phyloP scores from a whole-genome alignment of 2,888 invertebrate species.

The Capitulum mitella region DNA sequence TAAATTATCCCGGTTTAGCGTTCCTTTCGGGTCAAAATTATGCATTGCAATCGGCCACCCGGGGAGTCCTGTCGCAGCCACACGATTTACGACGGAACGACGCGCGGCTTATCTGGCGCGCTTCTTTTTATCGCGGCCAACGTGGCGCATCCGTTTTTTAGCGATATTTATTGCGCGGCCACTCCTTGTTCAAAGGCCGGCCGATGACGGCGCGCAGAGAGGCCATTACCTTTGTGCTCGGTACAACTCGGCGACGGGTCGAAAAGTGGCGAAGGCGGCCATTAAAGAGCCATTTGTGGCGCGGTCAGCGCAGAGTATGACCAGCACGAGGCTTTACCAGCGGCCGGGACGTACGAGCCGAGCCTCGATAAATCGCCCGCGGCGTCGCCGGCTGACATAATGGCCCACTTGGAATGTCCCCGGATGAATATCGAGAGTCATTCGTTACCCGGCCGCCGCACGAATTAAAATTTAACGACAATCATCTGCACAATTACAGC shows the following conservation, averaged over 20 bases:
- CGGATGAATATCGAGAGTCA: background rate
- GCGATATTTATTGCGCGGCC: background rate
- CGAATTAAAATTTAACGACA: slow-evolving; percentile 19
- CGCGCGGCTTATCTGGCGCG: background rate
- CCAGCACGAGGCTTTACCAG: no score
- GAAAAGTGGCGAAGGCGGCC: background rate
- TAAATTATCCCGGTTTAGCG: slow-evolving; percentile 25
- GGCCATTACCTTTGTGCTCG: no score
- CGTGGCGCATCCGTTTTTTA: background rate
- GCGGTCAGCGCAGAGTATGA: no score
- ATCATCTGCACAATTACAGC: slow-evolving; percentile 16
- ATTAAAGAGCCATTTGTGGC: background rate
- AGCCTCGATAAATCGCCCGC: background rate
- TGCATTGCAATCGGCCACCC: slow-evolving; percentile 24
- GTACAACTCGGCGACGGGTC: no score
- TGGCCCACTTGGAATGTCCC: background rate
- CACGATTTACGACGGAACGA: background rate
- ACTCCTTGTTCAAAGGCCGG: background rate
- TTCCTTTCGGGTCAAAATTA: slow-evolving; percentile 11
- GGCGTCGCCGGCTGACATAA: background rate
- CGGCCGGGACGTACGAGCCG: no score
- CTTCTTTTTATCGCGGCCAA: slow-evolving; percentile 4
- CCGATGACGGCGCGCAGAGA: background rate
- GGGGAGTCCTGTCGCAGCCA: background rate
- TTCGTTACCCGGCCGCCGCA: background rate